Evolutionary conservation across 2,113 vertebrate genomes (phyloP).

Genomic region (Isichthys henryi): DNA sequence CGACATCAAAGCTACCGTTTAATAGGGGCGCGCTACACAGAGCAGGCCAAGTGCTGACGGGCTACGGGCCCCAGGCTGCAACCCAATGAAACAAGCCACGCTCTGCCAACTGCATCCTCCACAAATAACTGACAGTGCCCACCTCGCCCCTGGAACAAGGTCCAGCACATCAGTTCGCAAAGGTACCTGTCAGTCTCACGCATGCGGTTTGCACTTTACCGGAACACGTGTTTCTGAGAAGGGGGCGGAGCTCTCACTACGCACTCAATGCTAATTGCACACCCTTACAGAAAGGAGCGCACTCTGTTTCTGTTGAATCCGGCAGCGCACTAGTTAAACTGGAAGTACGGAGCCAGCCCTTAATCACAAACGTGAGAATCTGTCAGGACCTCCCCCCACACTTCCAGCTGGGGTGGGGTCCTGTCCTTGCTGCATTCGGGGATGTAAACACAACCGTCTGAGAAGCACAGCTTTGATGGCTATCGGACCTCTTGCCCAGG

Average conservation of each 20-base stretch:
- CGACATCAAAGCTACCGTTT: conserved; percentile 42
- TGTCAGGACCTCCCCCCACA: background rate
- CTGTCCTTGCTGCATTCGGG: conserved; percentile 17
- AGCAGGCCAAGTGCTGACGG: conserved; percentile 41
- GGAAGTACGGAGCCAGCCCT: background rate
- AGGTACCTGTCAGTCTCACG: conserved; percentile 46
- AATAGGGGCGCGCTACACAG: conserved; percentile 38
- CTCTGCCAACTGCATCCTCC: conserved; percentile 29
- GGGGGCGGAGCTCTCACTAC: background rate
- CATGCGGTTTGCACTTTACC: conserved; percentile 42
- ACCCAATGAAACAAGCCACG: conserved; percentile 28
- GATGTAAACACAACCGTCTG: conserved; percentile 14
- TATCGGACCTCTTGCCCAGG: conserved; percentile 18
- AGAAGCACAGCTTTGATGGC: conserved; percentile 13
- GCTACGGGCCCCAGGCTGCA: conserved; percentile 13
- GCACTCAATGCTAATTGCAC: background rate
- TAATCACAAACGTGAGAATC: background rate
- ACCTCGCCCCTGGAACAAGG: conserved; percentile 16
- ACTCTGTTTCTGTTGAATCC: background rate
- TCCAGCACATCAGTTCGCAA: conserved; percentile 46
- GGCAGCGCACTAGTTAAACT: conserved; percentile 5
- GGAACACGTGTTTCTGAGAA: conserved; percentile 51
- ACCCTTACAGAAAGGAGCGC: background rate
- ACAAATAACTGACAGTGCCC: conserved; percentile 34
- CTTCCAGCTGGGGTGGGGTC: background rate